Evolutionary conservation across 2,888 invertebrate genomes (phyloP).

Genomic region (Scaeva pyrastri): DNA sequence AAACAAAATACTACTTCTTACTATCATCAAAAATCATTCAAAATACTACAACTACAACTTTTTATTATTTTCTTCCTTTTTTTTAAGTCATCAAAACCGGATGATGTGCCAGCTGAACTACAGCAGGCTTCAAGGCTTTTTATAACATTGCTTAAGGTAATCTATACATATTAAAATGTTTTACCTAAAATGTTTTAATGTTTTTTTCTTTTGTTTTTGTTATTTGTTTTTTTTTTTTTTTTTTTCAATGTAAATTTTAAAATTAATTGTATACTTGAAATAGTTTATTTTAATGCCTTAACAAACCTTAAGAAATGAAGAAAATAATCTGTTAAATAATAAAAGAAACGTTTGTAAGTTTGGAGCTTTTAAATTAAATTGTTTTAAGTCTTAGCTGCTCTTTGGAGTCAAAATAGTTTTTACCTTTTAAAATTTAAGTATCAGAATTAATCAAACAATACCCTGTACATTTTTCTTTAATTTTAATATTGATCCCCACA

Average conservation of each 20-base stretch:
- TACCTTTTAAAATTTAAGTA: too few species aligned
- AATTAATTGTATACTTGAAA: too few species aligned
- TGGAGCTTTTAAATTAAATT: too few species aligned
- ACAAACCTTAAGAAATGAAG: too few species aligned
- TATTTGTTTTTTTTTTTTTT: background rate
- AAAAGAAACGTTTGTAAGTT: too few species aligned
- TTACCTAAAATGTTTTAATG: constrained; percentile 22
- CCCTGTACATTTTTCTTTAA: background rate
- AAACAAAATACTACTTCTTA: constrained; percentile 15
- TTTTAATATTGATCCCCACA: background rate
- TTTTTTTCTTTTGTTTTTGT: background rate
- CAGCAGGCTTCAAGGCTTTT: constrained; percentile 56
- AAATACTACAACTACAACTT: constrained; percentile 38
- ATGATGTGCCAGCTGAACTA: constrained; percentile 49
- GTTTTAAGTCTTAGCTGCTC: too few species aligned
- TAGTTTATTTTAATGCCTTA: too few species aligned
- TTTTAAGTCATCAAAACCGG: constrained; percentile 55
- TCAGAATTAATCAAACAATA: background rate
- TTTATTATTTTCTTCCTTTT: constrained; percentile 38
- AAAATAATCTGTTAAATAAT: too few species aligned
- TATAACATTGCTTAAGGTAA: constrained; percentile 55
- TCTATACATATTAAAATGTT: constrained; percentile 39
- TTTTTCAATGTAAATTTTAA: background rate
- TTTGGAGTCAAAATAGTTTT: too few species aligned
- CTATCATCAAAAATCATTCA: constrained; percentile 32